phyloP scores from a whole-genome alignment of 2,113 vertebrate species.

The Porphyrio hochstetteri region DNA sequence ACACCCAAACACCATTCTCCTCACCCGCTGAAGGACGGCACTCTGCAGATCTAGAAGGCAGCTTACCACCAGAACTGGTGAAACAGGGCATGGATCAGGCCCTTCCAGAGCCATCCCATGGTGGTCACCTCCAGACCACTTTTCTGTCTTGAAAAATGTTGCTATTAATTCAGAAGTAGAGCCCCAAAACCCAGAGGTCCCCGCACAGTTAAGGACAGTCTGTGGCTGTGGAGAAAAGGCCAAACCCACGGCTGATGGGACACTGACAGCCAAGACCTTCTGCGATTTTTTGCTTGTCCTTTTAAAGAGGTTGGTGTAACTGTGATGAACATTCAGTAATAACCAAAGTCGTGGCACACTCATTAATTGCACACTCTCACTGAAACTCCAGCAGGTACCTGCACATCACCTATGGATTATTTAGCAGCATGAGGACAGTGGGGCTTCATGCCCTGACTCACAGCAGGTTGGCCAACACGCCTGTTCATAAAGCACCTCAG shows the following conservation, averaged over 20 bases:
- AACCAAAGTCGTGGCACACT: conserved; percentile 56
- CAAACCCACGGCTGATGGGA: neutral
- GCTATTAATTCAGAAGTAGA: neutral
- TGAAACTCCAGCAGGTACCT: neutral
- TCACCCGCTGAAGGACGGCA: neutral
- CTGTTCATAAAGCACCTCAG: neutral
- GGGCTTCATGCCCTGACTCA: conserved; percentile 1
- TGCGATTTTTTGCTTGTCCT: too few species aligned
- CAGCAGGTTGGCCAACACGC: conserved; percentile 26
- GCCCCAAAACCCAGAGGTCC: neutral
- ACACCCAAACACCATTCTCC: neutral
- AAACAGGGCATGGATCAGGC: rapidly evolving
- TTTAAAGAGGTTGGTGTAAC: neutral
- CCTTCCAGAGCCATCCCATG: neutral
- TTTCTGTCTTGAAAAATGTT: neutral
- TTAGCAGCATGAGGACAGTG: neutral
- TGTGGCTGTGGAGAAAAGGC: neutral
- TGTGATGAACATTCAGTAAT: conserved; percentile 64
- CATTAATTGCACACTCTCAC: conserved; percentile 34
- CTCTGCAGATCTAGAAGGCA: neutral
- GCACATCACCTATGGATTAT: conserved; percentile 11
- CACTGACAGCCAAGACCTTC: neutral
- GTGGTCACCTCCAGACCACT: neutral
- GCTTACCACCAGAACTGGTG: neutral
- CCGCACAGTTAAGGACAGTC: neutral